Percentiles rank a stretch among this genome's conserved stretches.
Conservation (phyloP, 2,113 vertebrate genomes). For the Saguinus imperator region DNA sequence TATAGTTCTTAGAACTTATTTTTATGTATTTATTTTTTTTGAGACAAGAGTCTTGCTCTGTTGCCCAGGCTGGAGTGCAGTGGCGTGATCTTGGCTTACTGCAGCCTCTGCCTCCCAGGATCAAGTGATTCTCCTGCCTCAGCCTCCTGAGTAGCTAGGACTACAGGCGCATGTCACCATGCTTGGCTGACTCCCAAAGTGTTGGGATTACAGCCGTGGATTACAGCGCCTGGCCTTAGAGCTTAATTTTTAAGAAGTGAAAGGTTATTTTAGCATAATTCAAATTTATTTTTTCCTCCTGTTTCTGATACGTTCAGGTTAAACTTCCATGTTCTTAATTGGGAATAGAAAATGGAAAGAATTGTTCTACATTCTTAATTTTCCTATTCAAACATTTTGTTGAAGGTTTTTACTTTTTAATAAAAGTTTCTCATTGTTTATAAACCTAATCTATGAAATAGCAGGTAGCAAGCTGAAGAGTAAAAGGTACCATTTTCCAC, state of each 20-base stretch:
- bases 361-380: neutral
- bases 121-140: too few species aligned
- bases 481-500: neutral
- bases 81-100: too few species aligned
- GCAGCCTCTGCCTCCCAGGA: too few species aligned
- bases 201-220: too few species aligned
- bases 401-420: neutral
- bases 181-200: too few species aligned
- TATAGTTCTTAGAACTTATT: neutral
- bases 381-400: neutral
- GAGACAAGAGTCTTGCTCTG: too few species aligned
- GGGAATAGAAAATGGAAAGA: neutral
- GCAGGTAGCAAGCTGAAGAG: neutral
- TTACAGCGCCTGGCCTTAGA: neutral
- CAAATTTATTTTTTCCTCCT: neutral
- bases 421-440: neutral
- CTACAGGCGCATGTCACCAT: too few species aligned
- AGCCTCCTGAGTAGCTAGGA: too few species aligned
- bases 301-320: neutral
- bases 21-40: neutral
- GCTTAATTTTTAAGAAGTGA: constrained; percentile 22
- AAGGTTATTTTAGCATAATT: neutral
- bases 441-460: neutral
- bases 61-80: too few species aligned
- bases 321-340: neutral